Evolutionary conservation across 2,888 invertebrate genomes (phyloP).

Genomic region (Phalera bucephala): DNA sequence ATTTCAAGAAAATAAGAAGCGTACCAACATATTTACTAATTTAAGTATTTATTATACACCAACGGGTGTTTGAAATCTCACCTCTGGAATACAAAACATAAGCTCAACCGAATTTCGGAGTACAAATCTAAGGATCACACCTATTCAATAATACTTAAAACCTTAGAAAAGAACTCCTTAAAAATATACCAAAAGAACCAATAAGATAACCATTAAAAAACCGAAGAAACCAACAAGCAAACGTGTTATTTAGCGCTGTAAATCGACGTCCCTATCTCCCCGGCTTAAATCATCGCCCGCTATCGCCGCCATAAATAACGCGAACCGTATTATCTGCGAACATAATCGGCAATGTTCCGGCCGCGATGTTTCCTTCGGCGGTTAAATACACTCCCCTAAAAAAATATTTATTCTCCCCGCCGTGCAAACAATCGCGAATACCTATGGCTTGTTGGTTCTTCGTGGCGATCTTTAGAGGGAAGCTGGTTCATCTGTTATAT

Average conservation of each 20-base stretch:
- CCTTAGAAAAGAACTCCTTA: no score
- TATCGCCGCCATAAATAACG: constrained; percentile 72
- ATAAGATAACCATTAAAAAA: no score
- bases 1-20: no score
- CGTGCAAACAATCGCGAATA: constrained; percentile 41
- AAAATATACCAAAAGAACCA: no score
- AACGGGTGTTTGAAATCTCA: no score
- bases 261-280: constrained; percentile 65
- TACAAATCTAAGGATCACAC: no score
- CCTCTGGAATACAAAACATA: no score
- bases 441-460: constrained; percentile 45
- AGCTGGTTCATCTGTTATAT: constrained; percentile 23
- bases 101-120: no score
- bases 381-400: constrained; percentile 66
- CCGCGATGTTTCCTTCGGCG: constrained; percentile 64
- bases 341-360: constrained; percentile 70
- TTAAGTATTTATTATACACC: no score
- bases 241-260: constrained; percentile 65
- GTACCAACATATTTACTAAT: no score
- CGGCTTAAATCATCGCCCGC: constrained; percentile 75
- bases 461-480: constrained; percentile 34
- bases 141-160: no score
- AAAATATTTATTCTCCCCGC: constrained; percentile 56
- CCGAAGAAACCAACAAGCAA: no score
- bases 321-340: constrained; percentile 61